Base-by-base conservation (phyloP, 1,140 invertebrate species). In the Seison nebaliae region DNA sequence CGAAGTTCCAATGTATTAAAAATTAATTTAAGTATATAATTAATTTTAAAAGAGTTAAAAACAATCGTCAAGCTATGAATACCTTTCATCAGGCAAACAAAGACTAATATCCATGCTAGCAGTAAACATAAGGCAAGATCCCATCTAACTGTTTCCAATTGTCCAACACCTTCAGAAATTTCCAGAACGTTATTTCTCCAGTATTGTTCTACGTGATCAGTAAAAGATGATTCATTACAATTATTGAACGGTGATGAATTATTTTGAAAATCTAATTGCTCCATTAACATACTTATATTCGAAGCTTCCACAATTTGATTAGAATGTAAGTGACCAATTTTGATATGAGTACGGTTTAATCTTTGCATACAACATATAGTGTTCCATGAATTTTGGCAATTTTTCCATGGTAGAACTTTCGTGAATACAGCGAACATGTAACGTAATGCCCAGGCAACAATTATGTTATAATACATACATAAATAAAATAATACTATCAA, bases 401-500 rank as follows among this genome's bases (percentile, higher is more conserved):
- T 28, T 24, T 30, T 32, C 43, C 43, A 44, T 16, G 43, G 43
- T 11, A 44, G 21, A 15, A 17, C 29, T 17, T 19, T 40, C 4
- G 18, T 32, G 31, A 44, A 44, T 12, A 38, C 41, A 26, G 54
- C 52, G 51, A 54, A 47, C 18, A 36, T 21, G 43, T 60, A 60
- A 40, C 52, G 56, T 21, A 60, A 43, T 0, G 53, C 48, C 57
- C 59, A 54, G 7, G 57, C 48, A 28, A 62, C 53, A 23, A 63
- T 52, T 6, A 63, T 29, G 22, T 23, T 24, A 20, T 29, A 45
- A 28, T 41, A 29, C 26, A 29, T 19, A 37, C 24, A 33, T 18
- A 42, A 51, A 63, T 24, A 40, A 35, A 40, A 70, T 65, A 50
- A 79, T 73, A 24, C 65, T 65, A 52, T 79, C 83, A 41, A 69